A percentile compares a stretch with the other conserved stretches of the same genome.
These are phyloP conservation scores for Allygus modestus DNA, from an alignment of 2,888 invertebrate species.

Conservation along the genomic window DNA sequence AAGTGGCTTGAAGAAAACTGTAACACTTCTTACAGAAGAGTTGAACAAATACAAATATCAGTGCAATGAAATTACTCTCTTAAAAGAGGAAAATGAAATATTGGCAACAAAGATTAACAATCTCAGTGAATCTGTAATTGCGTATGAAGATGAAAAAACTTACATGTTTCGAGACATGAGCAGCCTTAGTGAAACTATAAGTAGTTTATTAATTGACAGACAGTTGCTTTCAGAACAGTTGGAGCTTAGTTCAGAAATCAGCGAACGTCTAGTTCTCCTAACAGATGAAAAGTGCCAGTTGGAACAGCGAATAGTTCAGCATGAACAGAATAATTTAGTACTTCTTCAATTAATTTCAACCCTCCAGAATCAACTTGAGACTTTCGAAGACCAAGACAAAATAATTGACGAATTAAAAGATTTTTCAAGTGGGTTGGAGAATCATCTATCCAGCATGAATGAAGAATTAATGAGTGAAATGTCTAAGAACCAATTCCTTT, in stretches of 20 bases:
- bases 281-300: neutral
- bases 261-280: neutral
- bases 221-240: neutral
- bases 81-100: slow-evolving; percentile 24
- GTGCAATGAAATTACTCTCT: neutral
- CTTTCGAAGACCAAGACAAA: neutral
- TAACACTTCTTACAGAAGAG: neutral
- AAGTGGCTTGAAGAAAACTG: neutral
- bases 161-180: neutral
- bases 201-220: slow-evolving; percentile 21
- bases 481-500: neutral
- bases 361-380: neutral
- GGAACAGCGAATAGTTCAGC: neutral
- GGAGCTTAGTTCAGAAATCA: neutral
- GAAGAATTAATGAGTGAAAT: slow-evolving; percentile 44
- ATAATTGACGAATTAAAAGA: neutral
- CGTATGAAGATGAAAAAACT: neutral
- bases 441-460: slow-evolving; percentile 18
- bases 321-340: neutral
- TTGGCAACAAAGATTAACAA: neutral
- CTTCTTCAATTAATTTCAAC: neutral
- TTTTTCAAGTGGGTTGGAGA: neutral
- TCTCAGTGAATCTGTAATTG: neutral
- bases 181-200: slow-evolving; percentile 30
- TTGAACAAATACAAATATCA: slow-evolving; percentile 2